Conservation (phyloP, 2,888 invertebrate genomes). For the Antitype chi region DNA sequence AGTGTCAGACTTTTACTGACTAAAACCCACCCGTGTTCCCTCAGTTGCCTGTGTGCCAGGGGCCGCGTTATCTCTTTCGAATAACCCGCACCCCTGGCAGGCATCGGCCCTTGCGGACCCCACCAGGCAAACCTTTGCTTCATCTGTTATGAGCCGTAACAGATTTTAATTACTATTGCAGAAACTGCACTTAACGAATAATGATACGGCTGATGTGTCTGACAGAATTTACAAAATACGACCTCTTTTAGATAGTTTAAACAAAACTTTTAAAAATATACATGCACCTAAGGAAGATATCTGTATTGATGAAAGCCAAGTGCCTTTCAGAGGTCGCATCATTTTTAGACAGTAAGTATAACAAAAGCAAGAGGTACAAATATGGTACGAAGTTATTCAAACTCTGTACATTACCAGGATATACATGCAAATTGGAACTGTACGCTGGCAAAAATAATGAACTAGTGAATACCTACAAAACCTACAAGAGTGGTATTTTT, state of each 20-base stretch:
- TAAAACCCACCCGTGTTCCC: accelerated
- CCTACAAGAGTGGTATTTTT: too few species aligned
- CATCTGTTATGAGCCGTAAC: conserved; percentile 5
- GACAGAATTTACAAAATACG: conserved; percentile 5
- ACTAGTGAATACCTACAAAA: background rate
- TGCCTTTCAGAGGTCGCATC: conserved; percentile 4
- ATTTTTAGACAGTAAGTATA: conserved; percentile 11
- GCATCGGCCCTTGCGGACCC: too few species aligned
- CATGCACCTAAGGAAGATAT: conserved; percentile 3
- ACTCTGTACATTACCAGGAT: conserved; percentile 8
- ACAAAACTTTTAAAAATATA: background rate
- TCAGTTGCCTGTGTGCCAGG: accelerated
- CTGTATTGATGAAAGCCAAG: conserved; percentile 9
- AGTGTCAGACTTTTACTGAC: accelerated
- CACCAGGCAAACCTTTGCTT: too few species aligned
- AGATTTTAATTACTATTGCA: background rate
- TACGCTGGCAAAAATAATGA: conserved; percentile 14
- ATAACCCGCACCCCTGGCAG: too few species aligned
- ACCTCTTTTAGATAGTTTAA: background rate
- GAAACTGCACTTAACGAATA: background rate
- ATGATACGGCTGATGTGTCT: background rate
- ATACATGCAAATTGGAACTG: conserved; percentile 2
- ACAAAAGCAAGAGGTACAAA: conserved; percentile 2
- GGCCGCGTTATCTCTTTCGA: accelerated
- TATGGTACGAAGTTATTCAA: conserved; percentile 1